Percentiles rank a stretch among this genome's conserved stretches.
Conservation (phyloP, 2,888 invertebrate species). For the Cerceris rybyensis region DNA sequence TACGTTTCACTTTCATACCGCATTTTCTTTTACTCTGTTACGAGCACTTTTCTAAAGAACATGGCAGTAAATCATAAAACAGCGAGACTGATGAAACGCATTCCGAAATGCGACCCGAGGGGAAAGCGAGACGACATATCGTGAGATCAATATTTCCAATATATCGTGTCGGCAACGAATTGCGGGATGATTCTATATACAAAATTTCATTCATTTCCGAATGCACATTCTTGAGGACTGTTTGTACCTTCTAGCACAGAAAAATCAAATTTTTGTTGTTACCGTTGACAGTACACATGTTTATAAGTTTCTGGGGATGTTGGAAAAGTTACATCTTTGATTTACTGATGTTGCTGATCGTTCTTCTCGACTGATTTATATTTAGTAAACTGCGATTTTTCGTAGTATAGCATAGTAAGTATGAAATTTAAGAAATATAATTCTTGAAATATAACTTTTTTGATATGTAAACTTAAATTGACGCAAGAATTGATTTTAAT, state of each 20-base stretch:
- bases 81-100: conserved; percentile 70
- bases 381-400: too few species aligned
- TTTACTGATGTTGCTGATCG: too few species aligned
- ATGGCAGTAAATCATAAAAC: conserved; percentile 67
- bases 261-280: background rate
- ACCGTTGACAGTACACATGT: too few species aligned
- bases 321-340: too few species aligned
- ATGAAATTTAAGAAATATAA: too few species aligned
- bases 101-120: conserved; percentile 71
- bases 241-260: background rate
- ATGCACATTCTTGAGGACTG: background rate
- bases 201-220: conserved; percentile 48
- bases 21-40: conserved; percentile 30
- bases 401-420: too few species aligned
- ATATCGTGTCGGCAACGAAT: conserved; percentile 61
- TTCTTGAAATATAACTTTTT: too few species aligned
- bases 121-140: conserved; percentile 62
- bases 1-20: conserved; percentile 20
- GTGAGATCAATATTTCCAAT: conserved; percentile 67
- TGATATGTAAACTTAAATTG: too few species aligned
- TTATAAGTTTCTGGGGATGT: too few species aligned
- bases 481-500: too few species aligned
- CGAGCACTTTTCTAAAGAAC: conserved; percentile 39
- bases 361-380: too few species aligned
- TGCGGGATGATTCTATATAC: conserved; percentile 46